Evolutionary conservation across 1,140 invertebrate species (phyloP), one percentile per base, ranked within the genome.

Genomic region (Leptestheria dahalacensis): DNA sequence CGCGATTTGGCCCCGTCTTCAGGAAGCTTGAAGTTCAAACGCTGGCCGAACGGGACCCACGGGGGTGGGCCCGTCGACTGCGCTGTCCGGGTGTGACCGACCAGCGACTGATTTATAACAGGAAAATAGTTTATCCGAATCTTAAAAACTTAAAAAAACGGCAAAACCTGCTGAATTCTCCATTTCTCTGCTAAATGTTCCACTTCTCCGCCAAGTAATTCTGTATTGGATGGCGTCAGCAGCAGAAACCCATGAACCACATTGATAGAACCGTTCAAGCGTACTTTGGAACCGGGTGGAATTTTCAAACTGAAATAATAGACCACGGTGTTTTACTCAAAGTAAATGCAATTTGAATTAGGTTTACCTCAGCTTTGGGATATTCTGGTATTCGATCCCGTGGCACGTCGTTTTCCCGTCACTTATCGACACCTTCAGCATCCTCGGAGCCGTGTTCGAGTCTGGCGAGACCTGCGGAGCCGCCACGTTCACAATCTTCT

Each of bases 401-500:
- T 84, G 82, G 66, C 82, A 83, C 63, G 78, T 80, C 54, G 77
- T 79, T 67, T 85, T 83, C 1, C 91, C 90, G 77, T 95, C 91
- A 20, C 85, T 89, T 53, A 95, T 69, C 1, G 81, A 82, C 18
- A 93, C 65, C 68, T 88, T 89, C 52, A 93, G 73, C 76, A 93
- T 82, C 11, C 86, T 76, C 1, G 89, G 88, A 48, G 86, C 85
- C 55, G 77, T 75, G 63, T 80, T 79, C 15, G 86, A 90, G 64
- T 90, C 86, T 68, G 92, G 88, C 73, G 91, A 88, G 41, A 81
- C 81, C 73, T 92, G 92, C n/a, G 91, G 89, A 20, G 88, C 88
- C 41, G 87, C 79, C 47, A 91, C 79, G 75, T 93, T 93, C 15
- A 86, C 77, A 48, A 91, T 77, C 70, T 91, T 88, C 70, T 87